phyloP scores from a whole-genome alignment of 2,888 invertebrate genomes.

The Eugnorisma glareosa region DNA sequence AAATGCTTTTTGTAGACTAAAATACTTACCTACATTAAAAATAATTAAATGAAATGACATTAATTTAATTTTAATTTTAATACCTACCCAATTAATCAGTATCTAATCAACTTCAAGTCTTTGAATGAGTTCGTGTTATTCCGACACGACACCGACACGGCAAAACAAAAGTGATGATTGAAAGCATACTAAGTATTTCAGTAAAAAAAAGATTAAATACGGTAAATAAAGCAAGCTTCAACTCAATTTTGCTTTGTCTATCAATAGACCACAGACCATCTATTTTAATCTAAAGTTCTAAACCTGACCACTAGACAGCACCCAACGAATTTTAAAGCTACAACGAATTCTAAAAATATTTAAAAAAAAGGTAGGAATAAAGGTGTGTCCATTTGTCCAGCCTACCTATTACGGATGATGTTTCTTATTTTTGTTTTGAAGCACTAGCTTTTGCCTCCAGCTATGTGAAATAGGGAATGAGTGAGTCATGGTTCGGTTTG shows the following conservation, averaged over 20 bases:
- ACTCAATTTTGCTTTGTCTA: background rate
- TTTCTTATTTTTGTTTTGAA: conserved; percentile 52
- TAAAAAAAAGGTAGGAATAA: too few relatives aligned
- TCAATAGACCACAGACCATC: background rate
- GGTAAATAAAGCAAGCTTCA: background rate
- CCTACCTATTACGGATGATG: conserved; percentile 4
- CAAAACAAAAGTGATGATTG: background rate
- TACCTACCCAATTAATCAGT: background rate
- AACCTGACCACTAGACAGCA: background rate
- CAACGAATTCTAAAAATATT: too few relatives aligned
- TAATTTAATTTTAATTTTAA: background rate
- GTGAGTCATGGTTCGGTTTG: conserved; percentile 69
- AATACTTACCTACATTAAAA: background rate
- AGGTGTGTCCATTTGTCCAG: background rate
- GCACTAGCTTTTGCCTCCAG: conserved; percentile 55
- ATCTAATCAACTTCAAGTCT: background rate
- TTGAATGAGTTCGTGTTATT: background rate
- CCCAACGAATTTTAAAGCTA: background rate
- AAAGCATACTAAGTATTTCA: background rate
- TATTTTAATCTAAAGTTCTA: background rate
- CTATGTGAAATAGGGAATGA: conserved; percentile 64
- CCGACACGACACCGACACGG: too few relatives aligned
- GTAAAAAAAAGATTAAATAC: background rate
- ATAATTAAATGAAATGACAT: background rate
- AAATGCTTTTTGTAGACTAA: background rate